phyloP scores from a whole-genome alignment of 2,797 vertebrate species.

The Glossophaga mutica region DNA sequence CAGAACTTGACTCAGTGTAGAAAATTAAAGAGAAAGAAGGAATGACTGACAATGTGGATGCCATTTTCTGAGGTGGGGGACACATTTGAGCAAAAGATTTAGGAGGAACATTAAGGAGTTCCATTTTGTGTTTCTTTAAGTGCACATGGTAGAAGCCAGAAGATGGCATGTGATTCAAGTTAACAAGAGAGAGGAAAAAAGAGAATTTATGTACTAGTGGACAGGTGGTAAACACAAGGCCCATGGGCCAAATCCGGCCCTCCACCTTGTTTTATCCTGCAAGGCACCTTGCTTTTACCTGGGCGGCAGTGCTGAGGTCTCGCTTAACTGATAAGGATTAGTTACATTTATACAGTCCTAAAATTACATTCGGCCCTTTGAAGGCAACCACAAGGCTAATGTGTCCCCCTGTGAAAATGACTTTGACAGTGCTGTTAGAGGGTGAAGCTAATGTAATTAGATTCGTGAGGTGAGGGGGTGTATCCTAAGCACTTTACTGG shows the following conservation, averaged over 20 bases:
- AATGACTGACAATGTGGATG: not conserved
- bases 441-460: not conserved
- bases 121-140: not conserved
- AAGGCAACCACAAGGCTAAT: no score
- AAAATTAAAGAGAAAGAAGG: not conserved
- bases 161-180: not conserved
- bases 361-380: no score
- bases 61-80: not conserved
- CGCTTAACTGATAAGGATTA: no score
- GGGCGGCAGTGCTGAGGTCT: no score
- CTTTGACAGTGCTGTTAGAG: no score
- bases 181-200: not conserved
- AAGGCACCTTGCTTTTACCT: no score
- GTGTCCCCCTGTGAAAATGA: no score
- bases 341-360: no score
- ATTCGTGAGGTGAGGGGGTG: not conserved
- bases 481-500: not conserved
- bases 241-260: no score
- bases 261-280: no score
- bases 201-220: not conserved
- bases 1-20: not conserved
- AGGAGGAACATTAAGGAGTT: not conserved
- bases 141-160: not conserved
- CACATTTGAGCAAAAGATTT: not conserved
- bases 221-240: no score